Base-by-base conservation (phyloP, 92 coral and sea anemone species). In the Epizoanthus ramosus region DNA sequence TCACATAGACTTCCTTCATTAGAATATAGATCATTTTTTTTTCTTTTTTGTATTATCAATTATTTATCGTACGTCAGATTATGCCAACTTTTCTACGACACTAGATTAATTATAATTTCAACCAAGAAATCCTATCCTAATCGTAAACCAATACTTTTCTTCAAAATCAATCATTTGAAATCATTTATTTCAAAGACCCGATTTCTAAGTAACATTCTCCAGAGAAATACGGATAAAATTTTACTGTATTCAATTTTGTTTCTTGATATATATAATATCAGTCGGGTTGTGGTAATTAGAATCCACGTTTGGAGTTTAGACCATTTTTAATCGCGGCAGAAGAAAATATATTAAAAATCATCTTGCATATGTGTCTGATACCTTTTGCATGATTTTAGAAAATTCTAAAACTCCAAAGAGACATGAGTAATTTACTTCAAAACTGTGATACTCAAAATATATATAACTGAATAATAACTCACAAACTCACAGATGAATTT, bases 371-470 rank as follows among this genome's bases (percentile, higher is more conserved):
- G 22, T 35, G 21, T n/a, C 22, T 15, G n/a, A 21, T 71, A 41
- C 6, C 7, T 21, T 8, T 71, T 69, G 56, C 41, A 53, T 23
- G 54, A 52, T 23, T 15, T 6, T 33, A 53, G 57, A 13, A 39
- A 25, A 9, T 0, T 6, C 14, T 24, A 73, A 12, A 25, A 9
- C 3, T 6, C 14, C 15, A 73, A 12, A 23, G 10, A 72, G 12
- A 25, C 61, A 72, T 43, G 6, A 72, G 25, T 52, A 72, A 72
- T 72, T 50, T 52, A 23, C 31, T 22, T 8, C 58, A 10, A 31
- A 53, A 3, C 79, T 73, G 54, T 50, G 24, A 73, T 73, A 73
- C 52, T 54, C 63, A 73, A 53, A 73, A 73, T 43, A 23, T 10
- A 37, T 73, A 24, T 18, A 43, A 73, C 23, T 13, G 22, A 54